These are phyloP conservation scores for Corvus cornix DNA, from an alignment of 2,113 vertebrate genomes.

Conservation along the genomic window DNA sequence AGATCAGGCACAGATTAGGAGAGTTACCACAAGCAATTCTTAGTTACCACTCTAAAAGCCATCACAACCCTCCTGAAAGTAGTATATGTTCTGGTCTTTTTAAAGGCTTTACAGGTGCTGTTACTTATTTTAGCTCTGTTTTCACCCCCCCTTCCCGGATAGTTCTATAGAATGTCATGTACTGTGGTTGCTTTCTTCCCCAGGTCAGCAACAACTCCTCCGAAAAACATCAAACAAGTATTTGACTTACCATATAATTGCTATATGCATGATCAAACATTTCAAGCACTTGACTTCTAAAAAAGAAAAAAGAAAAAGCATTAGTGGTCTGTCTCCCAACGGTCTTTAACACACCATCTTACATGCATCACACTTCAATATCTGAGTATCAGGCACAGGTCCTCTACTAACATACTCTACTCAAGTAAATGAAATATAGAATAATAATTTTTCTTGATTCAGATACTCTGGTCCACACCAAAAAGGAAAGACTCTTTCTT, in stretches of 20 bases:
- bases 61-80: background rate
- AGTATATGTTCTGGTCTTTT: background rate
- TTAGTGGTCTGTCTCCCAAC: background rate
- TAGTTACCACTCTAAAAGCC: background rate
- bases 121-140: background rate
- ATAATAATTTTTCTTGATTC: background rate
- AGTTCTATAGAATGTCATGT: background rate
- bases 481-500: background rate
- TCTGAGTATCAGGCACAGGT: background rate
- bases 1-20: background rate
- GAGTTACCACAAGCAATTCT: background rate
- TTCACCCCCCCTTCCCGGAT: background rate
- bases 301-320: background rate
- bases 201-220: background rate
- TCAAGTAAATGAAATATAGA: background rate
- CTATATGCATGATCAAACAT: constrained; percentile 99
- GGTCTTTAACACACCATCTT: background rate
- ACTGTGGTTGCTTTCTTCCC: background rate
- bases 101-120: background rate
- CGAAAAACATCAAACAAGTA: background rate
- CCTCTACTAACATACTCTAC: background rate
- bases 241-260: constrained; percentile 94
- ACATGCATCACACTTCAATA: background rate
- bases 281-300: constrained; percentile 95
- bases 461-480: background rate